Evolutionary conservation across 2,888 invertebrate species (phyloP), one percentile per base, ranked within the genome.

Genomic region (Hedya salicella): DNA sequence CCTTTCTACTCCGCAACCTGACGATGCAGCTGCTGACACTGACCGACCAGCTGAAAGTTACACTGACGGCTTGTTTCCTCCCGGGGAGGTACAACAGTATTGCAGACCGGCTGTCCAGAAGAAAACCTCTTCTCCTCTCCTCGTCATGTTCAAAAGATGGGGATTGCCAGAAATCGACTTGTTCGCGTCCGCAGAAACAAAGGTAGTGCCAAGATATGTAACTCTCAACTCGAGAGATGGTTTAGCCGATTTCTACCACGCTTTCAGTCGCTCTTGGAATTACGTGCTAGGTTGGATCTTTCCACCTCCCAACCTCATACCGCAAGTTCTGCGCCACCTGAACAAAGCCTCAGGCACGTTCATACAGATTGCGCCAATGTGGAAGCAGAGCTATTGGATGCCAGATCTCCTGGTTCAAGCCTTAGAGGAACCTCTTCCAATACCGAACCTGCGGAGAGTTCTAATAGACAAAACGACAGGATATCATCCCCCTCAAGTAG

Each of bases 311-410:
- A 46, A 36, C 16, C n/a, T 66, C 11, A 48, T 68, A 1, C 66
- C 68, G 19, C 49, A 50, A 13, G 54, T 68, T 6, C 32, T 62
- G 0, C 11, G 17, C 0, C 68, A 65, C n/a, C 42, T 69, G 25
- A 66, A 69, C 56, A 42, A 8, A 2, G 36, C 66, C 3, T 9
- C 14, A 3, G 66, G 48, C 11, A 66, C 0, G 14, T 61, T 30
- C 54, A 53, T 70, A 8, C 14, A 70, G 25, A 62, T 73, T 16
- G 69, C 67, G 2, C 73, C 74, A 9, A 57, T 57, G 16, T 75
- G 72, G 74, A 53, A 57, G 8, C 66, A 64, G 36, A 71, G 71
- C 5, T 76, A 69, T 48, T 75, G 76, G 73, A 68, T 59, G 59
- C 53, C 71, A 36, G 72, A 75, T 39, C n/a, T n/a, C n/a, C n/a